Evolutionary conservation across 1,140 invertebrate species (phyloP).

Genomic region (Centruroides sculpturatus): DNA sequence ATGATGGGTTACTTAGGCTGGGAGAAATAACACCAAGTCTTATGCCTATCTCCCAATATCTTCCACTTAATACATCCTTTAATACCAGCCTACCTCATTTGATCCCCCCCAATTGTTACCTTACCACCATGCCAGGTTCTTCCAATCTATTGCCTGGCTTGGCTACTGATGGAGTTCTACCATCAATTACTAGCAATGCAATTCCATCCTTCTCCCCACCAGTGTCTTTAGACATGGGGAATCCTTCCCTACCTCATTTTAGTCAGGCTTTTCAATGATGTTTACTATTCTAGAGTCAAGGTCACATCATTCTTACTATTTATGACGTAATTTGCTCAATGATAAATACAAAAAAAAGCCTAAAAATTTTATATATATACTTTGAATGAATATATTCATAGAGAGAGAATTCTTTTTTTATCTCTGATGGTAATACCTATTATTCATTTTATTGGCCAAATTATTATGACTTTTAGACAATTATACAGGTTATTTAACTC

Average conservation of each 20-base stretch:
- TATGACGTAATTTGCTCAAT: no score
- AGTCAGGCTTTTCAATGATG: constrained; percentile 21
- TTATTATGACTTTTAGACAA: no score
- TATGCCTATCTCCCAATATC: constrained; percentile 8
- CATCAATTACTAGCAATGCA: neutral
- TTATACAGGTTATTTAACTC: no score
- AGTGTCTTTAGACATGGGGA: constrained; percentile 7
- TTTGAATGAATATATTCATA: no score
- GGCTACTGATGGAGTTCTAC: constrained; percentile 2
- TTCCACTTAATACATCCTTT: constrained; percentile 4
- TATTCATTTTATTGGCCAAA: no score
- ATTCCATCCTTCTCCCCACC: constrained; percentile 6
- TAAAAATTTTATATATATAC: no score
- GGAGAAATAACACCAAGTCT: neutral
- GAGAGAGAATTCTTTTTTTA: no score
- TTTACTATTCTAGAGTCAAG: neutral
- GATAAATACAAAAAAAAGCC: no score
- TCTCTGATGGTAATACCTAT: no score
- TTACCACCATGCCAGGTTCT: constrained; percentile 3
- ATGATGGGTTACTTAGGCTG: constrained; percentile 3
- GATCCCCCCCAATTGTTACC: constrained; percentile 11
- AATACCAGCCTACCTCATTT: constrained; percentile 8
- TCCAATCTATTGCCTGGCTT: constrained; percentile 5
- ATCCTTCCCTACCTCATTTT: constrained; percentile 20
- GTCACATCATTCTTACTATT: no score